These are phyloP conservation scores for Leptestheria dahalacensis DNA, from an alignment of 1,140 invertebrate species.

Conservation along the genomic window DNA sequence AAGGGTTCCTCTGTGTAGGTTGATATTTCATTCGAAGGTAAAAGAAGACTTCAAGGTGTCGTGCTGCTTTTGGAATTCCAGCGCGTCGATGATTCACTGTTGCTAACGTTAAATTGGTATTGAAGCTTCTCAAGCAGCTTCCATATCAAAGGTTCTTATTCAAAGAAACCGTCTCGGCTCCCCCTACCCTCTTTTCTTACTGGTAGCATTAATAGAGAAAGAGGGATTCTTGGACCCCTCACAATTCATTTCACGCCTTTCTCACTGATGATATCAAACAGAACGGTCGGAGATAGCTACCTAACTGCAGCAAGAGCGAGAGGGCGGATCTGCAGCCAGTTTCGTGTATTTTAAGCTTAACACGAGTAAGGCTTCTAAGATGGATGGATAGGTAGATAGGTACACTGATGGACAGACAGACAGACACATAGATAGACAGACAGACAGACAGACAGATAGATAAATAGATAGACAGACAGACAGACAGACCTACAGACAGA, in stretches of 20 bases:
- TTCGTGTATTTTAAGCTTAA: no score
- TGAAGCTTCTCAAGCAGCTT: background rate
- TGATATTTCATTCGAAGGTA: background rate
- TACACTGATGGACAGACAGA: no score
- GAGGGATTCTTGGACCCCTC: background rate
- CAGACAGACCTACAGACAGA: no score
- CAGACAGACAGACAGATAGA: no score
- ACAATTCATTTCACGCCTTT: background rate
- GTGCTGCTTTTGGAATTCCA: constrained; percentile 10
- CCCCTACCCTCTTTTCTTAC: no score
- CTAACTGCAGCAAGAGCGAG: background rate
- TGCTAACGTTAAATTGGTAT: background rate
- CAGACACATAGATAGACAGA: no score
- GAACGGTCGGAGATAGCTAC: background rate
- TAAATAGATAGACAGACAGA: no score
- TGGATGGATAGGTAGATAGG: no score
- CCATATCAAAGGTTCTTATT: background rate
- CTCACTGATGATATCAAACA: background rate
- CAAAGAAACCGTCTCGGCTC: background rate
- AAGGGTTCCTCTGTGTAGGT: background rate
- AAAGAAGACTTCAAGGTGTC: constrained; percentile 9
- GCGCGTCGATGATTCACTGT: constrained; percentile 2
- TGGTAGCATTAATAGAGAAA: no score
- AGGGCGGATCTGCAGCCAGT: no score
- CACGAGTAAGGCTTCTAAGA: no score